These are phyloP conservation scores for Bubo scandiacus DNA, from an alignment of 2,113 vertebrate species.

Conservation along the genomic window DNA sequence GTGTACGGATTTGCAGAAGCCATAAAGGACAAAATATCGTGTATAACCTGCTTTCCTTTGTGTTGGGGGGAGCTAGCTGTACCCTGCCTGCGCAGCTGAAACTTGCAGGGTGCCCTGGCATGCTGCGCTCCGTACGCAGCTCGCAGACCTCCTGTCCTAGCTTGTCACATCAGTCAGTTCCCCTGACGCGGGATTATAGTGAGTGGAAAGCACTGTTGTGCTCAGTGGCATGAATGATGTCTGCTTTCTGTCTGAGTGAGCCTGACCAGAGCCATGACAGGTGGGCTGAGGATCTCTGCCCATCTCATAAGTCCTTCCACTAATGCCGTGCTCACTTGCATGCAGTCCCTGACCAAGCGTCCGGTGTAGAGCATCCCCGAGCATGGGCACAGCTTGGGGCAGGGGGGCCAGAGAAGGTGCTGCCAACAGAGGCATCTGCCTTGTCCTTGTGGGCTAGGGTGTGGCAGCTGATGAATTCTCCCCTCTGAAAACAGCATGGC, in stretches of 20 bases:
- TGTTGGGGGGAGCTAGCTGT: background rate
- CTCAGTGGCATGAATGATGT: background rate
- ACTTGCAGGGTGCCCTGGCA: background rate
- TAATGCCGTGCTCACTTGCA: background rate
- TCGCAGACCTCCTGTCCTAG: background rate
- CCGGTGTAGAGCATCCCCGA: background rate
- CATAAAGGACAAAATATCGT: background rate
- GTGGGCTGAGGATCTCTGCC: background rate
- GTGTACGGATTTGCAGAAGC: background rate
- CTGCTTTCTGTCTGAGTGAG: background rate
- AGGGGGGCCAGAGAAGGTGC: background rate
- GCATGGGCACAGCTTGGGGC: accelerated
- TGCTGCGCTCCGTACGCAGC: background rate
- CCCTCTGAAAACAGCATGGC: background rate
- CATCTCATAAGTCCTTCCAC: accelerated
- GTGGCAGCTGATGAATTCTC: background rate
- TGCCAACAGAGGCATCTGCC: background rate
- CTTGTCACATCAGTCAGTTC: background rate
- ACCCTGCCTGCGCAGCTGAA: background rate
- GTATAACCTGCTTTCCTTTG: background rate
- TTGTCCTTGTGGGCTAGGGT: accelerated
- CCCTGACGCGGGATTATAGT: background rate
- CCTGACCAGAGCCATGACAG: background rate
- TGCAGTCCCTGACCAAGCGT: background rate
- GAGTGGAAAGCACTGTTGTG: background rate